phyloP scores from a whole-genome alignment of 2,113 vertebrate genomes.

The Phocoena phocoena region DNA sequence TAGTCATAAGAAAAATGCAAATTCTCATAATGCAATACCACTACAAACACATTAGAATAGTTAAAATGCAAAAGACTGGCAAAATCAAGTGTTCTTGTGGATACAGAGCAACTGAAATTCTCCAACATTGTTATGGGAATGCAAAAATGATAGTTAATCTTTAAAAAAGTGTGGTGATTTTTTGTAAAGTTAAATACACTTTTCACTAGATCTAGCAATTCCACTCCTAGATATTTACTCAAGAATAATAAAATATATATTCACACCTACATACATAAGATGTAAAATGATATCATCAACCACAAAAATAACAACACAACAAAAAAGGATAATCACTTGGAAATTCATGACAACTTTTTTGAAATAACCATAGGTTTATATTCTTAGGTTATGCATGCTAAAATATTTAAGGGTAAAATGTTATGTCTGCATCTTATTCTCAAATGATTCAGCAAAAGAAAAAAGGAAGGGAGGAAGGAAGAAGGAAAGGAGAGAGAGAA shows the following conservation, averaged over 20 bases:
- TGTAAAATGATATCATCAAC: neutral
- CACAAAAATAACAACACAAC: neutral
- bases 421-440: neutral
- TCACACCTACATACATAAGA: neutral
- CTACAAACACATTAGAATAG: neutral
- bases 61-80: neutral
- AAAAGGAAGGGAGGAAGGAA: neutral
- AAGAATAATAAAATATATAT: constrained; percentile 30
- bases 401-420: neutral
- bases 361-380: neutral
- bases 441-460: neutral
- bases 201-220: neutral
- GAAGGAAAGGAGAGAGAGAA: neutral
- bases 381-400: neutral
- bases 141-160: neutral
- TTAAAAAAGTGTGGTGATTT: neutral
- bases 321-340: neutral
- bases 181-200: neutral
- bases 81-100: neutral
- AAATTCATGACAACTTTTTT: neutral
- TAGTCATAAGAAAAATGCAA: neutral
- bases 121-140: neutral
- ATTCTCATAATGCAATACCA: neutral
- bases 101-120: neutral
- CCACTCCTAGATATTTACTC: neutral